Evolutionary conservation across 35 echinoderm and acorn worm species (phyloP).

Genomic region (Nesometra sesokonis): DNA sequence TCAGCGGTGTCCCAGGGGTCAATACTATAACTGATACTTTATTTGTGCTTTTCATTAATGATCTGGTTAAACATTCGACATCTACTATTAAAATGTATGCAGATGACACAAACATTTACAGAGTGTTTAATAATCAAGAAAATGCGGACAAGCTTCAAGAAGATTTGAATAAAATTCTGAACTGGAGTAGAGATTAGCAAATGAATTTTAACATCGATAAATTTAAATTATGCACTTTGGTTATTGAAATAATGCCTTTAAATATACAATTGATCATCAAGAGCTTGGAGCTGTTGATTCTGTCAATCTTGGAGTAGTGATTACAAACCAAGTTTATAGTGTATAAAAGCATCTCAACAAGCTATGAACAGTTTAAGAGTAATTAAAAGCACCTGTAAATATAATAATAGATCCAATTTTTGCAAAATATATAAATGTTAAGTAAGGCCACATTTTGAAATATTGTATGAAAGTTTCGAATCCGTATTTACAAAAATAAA

Average conservation of each 20-base stretch:
- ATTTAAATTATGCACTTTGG: background rate
- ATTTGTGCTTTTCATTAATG: background rate
- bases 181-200: background rate
- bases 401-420: background rate
- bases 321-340: background rate
- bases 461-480: background rate
- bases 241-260: background rate
- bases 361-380: slow-evolving; percentile 6
- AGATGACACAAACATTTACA: background rate
- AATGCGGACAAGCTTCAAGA: background rate
- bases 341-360: background rate
- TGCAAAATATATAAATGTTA: background rate
- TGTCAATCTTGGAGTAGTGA: slow-evolving; percentile 4
- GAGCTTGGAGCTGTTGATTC: background rate
- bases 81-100: background rate
- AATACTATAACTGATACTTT: background rate
- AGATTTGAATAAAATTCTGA: background rate
- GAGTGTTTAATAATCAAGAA: background rate
- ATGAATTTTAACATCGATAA: background rate
- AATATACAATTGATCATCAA: background rate
- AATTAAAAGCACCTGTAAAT: slow-evolving; percentile 3
- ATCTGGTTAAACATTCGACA: background rate
- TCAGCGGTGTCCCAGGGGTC: background rate
- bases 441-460: slow-evolving; percentile 8
- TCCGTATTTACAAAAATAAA: slow-evolving; percentile 1